Conservation (phyloP, 2,797 vertebrate species). For the Erpetoichthys calabaricus region DNA sequence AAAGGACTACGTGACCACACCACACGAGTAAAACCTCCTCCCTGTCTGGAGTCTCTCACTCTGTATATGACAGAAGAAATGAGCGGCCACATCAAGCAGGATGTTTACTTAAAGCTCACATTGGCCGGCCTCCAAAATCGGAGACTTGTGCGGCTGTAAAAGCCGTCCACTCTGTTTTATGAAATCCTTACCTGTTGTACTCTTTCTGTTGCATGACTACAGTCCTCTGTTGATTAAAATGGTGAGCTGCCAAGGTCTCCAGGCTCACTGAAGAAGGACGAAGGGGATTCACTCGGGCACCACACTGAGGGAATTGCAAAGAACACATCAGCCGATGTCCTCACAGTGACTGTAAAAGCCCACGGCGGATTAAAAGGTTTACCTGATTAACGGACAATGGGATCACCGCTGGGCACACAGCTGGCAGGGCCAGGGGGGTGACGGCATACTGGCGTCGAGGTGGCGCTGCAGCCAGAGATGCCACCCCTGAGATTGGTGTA, state of each 20-base stretch:
- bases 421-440: slow-evolving; percentile 30
- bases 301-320: slow-evolving; percentile 18
- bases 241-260: slow-evolving; percentile 43
- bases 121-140: too few relatives aligned
- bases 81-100: too few relatives aligned
- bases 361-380: slow-evolving; percentile 3
- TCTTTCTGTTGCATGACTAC: slow-evolving; percentile 44
- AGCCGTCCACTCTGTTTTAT: too few relatives aligned
- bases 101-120: too few relatives aligned
- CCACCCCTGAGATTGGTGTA: slow-evolving; percentile 29
- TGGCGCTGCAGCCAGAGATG: slow-evolving; percentile 10
- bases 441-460: slow-evolving; percentile 22
- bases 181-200: slow-evolving; percentile 29
- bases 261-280: slow-evolving; percentile 43
- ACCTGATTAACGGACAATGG: slow-evolving; percentile 33
- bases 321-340: not conserved
- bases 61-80: too few relatives aligned
- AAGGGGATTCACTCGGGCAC: slow-evolving; percentile 43
- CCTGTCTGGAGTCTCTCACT: too few relatives aligned
- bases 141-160: too few relatives aligned
- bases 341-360: not conserved
- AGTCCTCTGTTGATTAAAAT: slow-evolving; percentile 50
- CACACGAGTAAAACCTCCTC: too few relatives aligned
- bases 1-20: too few relatives aligned
- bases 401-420: slow-evolving; percentile 25